Percentiles rank a stretch among this genome's conserved stretches.
phyloP scores from a whole-genome alignment of 2,113 vertebrate genomes.

The Micronycteris hirsuta region DNA sequence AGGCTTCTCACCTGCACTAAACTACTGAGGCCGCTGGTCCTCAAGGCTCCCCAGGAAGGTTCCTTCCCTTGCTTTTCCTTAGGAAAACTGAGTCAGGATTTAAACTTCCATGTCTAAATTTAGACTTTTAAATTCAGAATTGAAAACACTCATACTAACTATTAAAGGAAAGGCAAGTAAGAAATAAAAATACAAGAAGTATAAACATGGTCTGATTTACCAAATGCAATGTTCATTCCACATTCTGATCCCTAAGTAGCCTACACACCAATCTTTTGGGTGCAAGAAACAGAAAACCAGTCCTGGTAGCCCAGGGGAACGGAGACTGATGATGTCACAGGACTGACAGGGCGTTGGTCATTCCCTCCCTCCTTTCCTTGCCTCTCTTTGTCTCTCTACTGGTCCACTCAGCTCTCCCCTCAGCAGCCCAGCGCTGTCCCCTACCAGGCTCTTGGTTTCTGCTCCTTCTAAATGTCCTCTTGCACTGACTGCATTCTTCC shows the following conservation, averaged over 20 bases:
- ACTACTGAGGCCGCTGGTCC: accelerated
- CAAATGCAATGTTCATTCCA: not conserved
- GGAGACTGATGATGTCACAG: not conserved
- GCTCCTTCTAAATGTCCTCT: not conserved
- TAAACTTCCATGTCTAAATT: not conserved
- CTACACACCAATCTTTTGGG: not conserved
- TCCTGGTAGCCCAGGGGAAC: not conserved
- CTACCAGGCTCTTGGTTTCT: not conserved
- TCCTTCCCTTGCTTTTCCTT: not conserved
- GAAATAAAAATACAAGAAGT: not conserved
- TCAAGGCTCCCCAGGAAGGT: not conserved
- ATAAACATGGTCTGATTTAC: not conserved
- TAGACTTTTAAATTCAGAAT: not conserved
- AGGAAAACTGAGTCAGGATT: not conserved
- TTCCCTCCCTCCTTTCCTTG: not conserved
- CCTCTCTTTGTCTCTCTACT: not conserved
- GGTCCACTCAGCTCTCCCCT: too few species aligned
- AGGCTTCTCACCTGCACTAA: not conserved
- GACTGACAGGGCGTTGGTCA: not conserved
- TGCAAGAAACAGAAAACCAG: not conserved
- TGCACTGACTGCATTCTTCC: not conserved
- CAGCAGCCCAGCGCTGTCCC: not conserved
- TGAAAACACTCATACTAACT: not conserved
- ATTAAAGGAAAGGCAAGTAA: not conserved
- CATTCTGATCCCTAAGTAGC: too few species aligned